Evolutionary conservation across 2,888 invertebrate genomes (phyloP), one percentile per base, ranked within the genome.

Genomic region (Rhagium mordax): DNA sequence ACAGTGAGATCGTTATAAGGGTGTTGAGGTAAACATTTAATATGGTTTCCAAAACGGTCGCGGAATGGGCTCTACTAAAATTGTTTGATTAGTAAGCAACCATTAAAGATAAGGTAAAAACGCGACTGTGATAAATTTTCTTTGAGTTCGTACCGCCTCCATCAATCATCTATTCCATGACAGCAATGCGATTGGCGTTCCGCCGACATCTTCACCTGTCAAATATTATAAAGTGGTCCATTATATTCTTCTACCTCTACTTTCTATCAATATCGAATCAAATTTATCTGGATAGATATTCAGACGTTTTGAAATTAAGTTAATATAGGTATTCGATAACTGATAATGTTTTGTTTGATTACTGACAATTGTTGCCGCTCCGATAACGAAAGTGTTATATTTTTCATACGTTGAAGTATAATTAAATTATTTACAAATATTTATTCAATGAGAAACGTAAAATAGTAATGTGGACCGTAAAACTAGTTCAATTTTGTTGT

Each of bases 141-240:
- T 81, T 79, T 80, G 80, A 78, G 70, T 70, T 68, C 72, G 76
- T 68, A 69, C 83, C 83, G 83, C 84, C 83, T 81, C 83, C 74
- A 87, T 87, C 87, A 84, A 86, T 86, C 86, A 86, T 84, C 72
- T 64, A 53, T 76, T 72, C 74, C 77, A 76, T 86, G 86, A 86
- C 86, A 86, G 82, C 79, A 80, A 83, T 80, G 76, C 82, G 81
- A 85, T 85, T 84, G 84, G 82, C 78, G 75, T 81, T 81, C 84
- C 78, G 83, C 85, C 86, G 86, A 85, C 86, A 84, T 85, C 83
- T 84, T 85, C 85, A 85, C 85, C 85, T 85, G 86, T 84, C 84
- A 83, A 80, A 83, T 77, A 79, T 78, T 70, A 70, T 57, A 59
- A 49, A 70, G 72, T 70, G 49, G 69, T 55, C 24, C 74, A 67